phyloP scores from a whole-genome alignment of 2,113 vertebrate genomes.

The Rhinogobius similis region DNA sequence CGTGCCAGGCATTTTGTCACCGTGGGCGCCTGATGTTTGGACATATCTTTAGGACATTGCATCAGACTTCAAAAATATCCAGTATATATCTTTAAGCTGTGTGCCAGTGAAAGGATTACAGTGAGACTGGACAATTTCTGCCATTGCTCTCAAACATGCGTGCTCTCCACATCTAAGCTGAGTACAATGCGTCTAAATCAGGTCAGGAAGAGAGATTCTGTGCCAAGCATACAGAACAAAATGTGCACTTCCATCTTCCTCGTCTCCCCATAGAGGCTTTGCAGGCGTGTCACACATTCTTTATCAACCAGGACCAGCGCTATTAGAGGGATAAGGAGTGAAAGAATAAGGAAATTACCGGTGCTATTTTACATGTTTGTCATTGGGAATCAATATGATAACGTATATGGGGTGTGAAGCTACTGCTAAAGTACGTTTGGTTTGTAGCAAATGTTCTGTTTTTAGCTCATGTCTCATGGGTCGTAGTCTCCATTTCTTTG shows the following conservation, averaged over 20 bases:
- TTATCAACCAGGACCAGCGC: conserved; percentile 26
- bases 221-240: conserved; percentile 46
- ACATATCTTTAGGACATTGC: conserved; percentile 5
- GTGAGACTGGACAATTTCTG: conserved; percentile 2
- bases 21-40: not conserved
- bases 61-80: conserved; percentile 6
- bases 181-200: conserved; percentile 45
- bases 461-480: conserved; percentile 4
- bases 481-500: not conserved
- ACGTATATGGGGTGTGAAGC: not conserved
- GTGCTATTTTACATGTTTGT: too few species aligned
- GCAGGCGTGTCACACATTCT: conserved; percentile 40
- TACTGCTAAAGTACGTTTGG: not conserved
- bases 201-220: conserved; percentile 50
- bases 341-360: not conserved
- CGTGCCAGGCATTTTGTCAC: conserved; percentile 26
- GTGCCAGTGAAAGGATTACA: not conserved
- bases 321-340: conserved; percentile 2
- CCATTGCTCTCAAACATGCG: conserved; percentile 20
- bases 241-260: conserved; percentile 26
- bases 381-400: not conserved
- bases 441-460: not conserved
- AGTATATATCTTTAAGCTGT: not conserved
- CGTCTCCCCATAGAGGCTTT: conserved; percentile 27
- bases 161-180: conserved; percentile 34